Base-by-base conservation (phyloP, 2,113 vertebrate genomes). In the Macquaria australasica region DNA sequence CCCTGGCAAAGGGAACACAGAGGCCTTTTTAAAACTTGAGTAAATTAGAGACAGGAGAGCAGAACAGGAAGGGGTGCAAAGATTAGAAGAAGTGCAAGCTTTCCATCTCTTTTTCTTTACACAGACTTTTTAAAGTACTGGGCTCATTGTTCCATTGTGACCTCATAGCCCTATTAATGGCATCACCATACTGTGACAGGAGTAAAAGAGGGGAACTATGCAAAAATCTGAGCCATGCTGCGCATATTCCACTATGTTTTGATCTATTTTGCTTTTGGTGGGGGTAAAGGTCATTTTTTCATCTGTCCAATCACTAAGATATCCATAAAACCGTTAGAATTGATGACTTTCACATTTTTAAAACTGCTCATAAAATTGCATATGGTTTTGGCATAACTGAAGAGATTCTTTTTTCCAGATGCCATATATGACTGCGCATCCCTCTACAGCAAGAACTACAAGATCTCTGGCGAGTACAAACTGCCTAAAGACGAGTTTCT, bases 351-450 rank as follows among this genome's bases (percentile, higher is more conserved):
- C 62, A 63, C 66, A 51, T 79, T 78, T 66, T 43, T 74, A 64
- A 73, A 77, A 70, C 1, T 45, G 51, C 64, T 82, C 39, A 63
- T 67, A 67, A 74, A 80, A 77, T 25, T 60, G 20, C 77, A 83
- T 63, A 78, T 92, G 88, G 77, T 81, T 90, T 88, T 28, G 45
- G 21, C 10, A 84, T 88, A 76, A 86, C 43, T 79, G 25, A 50
- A 53, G 8, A 64, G 20, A 34, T 67, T 53, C 20, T 67, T 81
- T 84, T 41, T 64, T 55, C 48, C 86, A 99, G 98, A 99, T 84
- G 98, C 98, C 74, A 96, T 96, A 83, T 99, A 99, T 1, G 98
- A 99, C 94, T 99, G 98, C 66, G 97, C 97, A 1, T 97, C 98
- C 1, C 97, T 99, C 50, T 97, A 97, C 92, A 96, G 91, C 92